These are phyloP conservation scores for Sarcophaga caerulescens DNA, from an alignment of 2,888 invertebrate genomes.

Conservation along the genomic window DNA sequence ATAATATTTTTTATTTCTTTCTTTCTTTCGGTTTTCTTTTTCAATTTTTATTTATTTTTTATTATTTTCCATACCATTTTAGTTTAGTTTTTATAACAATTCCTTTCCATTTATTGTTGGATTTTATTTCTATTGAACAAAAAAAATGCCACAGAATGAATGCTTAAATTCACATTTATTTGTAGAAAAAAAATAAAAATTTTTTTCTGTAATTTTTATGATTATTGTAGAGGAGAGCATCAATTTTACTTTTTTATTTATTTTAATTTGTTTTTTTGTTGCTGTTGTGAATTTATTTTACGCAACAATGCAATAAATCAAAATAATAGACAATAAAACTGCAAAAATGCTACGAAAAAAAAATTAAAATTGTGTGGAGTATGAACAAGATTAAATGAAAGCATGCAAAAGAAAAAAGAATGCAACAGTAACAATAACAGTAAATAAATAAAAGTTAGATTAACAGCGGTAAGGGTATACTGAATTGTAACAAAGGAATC, in stretches of 20 bases:
- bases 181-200: neutral
- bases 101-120: conserved; percentile 33
- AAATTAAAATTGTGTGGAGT: neutral
- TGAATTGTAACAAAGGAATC: neutral
- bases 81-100: conserved; percentile 24
- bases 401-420: neutral
- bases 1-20: conserved; percentile 36
- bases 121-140: conserved; percentile 24
- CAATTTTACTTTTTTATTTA: neutral
- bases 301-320: conserved; percentile 58
- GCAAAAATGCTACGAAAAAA: neutral
- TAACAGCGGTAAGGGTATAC: neutral
- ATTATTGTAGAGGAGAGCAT: neutral
- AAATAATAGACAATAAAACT: conserved; percentile 55
- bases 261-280: conserved; percentile 25
- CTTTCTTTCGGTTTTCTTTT: neutral
- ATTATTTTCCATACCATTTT: conserved; percentile 10
- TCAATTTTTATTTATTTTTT: too few relatives aligned
- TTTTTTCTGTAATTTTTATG: conserved; percentile 15
- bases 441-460: neutral
- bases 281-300: conserved; percentile 22
- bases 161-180: conserved; percentile 36
- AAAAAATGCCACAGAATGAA: conserved; percentile 27
- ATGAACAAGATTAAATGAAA: conserved; percentile 9
- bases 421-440: neutral